A percentile compares a stretch with the other conserved stretches of the same genome.
Evolutionary conservation across 2,113 vertebrate genomes (phyloP).

Genomic region (Tragelaphus buxtoni): DNA sequence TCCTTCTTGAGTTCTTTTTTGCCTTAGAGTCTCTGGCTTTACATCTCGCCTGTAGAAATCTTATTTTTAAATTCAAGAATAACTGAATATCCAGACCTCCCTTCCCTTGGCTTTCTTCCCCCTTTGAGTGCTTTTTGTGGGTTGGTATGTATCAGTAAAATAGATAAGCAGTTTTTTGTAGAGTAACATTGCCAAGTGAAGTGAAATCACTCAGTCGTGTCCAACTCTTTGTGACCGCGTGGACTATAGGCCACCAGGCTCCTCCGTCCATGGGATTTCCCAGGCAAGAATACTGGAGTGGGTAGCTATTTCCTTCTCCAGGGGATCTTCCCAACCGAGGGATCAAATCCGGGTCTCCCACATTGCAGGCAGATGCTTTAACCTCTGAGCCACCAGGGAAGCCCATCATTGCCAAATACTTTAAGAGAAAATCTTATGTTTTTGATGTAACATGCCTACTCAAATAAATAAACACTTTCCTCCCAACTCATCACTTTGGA

Average conservation of each 20-base stretch:
- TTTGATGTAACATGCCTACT: background rate
- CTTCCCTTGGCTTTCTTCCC: background rate
- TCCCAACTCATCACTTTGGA: background rate
- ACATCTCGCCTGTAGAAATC: background rate
- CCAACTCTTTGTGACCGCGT: accelerated
- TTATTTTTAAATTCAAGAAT: conserved; percentile 25
- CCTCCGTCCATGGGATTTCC: too few species aligned
- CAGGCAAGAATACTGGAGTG: too few species aligned
- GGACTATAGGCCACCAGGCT: too few species aligned
- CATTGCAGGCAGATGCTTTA: too few species aligned
- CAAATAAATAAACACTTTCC: background rate
- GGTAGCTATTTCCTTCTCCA: too few species aligned
- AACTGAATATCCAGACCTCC: background rate
- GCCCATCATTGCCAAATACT: too few species aligned
- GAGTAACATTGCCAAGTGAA: background rate
- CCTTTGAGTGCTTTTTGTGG: background rate
- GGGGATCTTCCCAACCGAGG: too few species aligned
- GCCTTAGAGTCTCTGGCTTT: background rate
- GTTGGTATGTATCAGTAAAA: background rate
- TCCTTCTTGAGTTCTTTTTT: background rate
- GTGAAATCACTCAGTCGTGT: too few species aligned
- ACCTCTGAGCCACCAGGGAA: too few species aligned
- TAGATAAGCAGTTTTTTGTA: background rate
- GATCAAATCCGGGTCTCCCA: too few species aligned
- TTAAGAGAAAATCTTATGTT: too few species aligned